Evolutionary conservation across 2,888 invertebrate species (phyloP).

Genomic region (Unio delphinus): DNA sequence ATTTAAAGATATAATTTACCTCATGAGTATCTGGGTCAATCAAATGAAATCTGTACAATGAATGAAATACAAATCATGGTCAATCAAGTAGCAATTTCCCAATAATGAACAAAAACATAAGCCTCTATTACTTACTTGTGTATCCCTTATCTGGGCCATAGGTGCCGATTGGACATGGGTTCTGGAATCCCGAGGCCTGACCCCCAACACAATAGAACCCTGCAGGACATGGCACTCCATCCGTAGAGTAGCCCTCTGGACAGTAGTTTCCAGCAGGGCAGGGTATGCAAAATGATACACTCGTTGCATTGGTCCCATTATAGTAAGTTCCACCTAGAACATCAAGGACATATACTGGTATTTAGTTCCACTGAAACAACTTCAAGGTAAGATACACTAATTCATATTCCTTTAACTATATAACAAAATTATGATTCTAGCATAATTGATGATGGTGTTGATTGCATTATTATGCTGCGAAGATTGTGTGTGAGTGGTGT

Average conservation of each 20-base stretch:
- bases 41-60: no score
- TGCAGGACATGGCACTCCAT: constrained; percentile 50
- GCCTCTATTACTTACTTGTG: constrained; percentile 45
- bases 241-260: constrained; percentile 35
- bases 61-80: no score
- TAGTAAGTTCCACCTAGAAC: constrained; percentile 64
- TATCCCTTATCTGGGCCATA: constrained; percentile 56
- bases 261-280: constrained; percentile 60
- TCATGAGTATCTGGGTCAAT: no score
- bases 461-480: no score
- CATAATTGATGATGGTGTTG: no score
- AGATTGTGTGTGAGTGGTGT: no score
- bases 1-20: no score
- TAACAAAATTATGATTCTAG: no score
- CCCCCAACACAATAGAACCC: constrained; percentile 58
- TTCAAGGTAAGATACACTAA: no score
- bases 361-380: no score
- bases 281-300: constrained; percentile 37
- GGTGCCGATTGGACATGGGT: constrained; percentile 66
- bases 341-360: no score
- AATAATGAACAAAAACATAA: background rate
- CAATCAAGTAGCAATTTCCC: background rate
- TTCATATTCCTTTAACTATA: no score
- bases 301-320: constrained; percentile 45
- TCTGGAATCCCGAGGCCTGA: constrained; percentile 56